phyloP scores from a whole-genome alignment of 2,888 invertebrate species.

The Euproctis similis region DNA sequence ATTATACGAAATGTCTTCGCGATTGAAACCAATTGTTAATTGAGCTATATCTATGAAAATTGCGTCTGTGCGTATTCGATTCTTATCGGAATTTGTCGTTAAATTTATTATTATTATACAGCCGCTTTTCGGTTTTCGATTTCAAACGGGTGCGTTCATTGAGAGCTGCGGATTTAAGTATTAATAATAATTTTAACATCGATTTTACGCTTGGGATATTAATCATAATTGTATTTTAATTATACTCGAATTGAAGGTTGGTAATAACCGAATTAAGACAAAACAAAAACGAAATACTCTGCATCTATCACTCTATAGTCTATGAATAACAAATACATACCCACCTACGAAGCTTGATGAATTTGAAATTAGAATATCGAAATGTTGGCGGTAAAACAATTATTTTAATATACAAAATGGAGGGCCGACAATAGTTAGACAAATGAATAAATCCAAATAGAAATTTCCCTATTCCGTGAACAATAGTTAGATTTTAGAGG shows the following conservation, averaged over 20 bases:
- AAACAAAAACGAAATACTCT: background rate
- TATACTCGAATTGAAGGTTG: background rate
- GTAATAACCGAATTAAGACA: background rate
- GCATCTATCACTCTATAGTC: background rate
- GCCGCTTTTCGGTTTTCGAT: slow-evolving; percentile 47
- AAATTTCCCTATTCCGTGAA: slow-evolving; percentile 72
- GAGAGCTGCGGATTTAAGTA: slow-evolving; percentile 39
- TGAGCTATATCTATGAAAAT: slow-evolving; percentile 76
- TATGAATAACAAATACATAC: background rate
- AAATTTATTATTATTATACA: slow-evolving; percentile 63
- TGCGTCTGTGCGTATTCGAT: slow-evolving; percentile 64
- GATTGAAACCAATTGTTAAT: slow-evolving; percentile 76
- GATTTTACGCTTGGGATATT: slow-evolving; percentile 21
- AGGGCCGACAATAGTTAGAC: slow-evolving; percentile 68
- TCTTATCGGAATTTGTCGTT: slow-evolving; percentile 70
- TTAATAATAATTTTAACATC: slow-evolving; percentile 33
- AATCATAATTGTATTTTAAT: slow-evolving; percentile 16
- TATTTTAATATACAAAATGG: slow-evolving; percentile 46
- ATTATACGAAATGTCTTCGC: slow-evolving; percentile 71
- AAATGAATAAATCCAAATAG: slow-evolving; percentile 75
- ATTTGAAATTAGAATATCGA: slow-evolving; percentile 26
- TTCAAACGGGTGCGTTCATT: slow-evolving; percentile 46
- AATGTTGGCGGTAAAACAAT: slow-evolving; percentile 38
- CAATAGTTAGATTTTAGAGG: slow-evolving; percentile 74
- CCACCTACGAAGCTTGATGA: slow-evolving; percentile 13